phyloP scores from a whole-genome alignment of 2,113 vertebrate genomes.

The Opisthocomus hoazin region DNA sequence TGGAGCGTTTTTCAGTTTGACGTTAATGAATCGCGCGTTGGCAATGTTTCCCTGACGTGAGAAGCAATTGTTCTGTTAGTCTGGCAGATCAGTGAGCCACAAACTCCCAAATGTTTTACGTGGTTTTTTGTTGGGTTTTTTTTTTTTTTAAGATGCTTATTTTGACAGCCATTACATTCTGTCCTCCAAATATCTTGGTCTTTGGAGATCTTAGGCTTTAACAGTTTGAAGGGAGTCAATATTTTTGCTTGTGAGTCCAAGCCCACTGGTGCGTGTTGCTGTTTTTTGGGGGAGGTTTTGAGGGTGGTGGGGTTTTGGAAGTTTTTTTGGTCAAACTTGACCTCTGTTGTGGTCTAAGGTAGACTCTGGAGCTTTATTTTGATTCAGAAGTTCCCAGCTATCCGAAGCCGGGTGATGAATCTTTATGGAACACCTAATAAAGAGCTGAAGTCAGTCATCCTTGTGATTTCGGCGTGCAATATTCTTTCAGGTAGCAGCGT shows the following conservation, averaged over 20 bases:
- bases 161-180: background rate
- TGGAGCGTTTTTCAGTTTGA: background rate
- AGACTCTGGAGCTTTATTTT: background rate
- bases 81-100: conserved; percentile 22
- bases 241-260: background rate
- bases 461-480: background rate
- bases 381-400: background rate
- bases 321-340: background rate
- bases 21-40: background rate
- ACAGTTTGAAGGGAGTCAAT: background rate
- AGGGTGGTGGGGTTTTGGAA: too few species aligned
- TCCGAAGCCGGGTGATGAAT: background rate
- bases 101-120: background rate
- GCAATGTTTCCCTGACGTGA: background rate
- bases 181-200: background rate
- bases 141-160: background rate
- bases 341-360: background rate
- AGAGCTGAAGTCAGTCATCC: background rate
- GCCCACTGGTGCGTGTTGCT: background rate
- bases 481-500: background rate
- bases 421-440: background rate
- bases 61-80: background rate
- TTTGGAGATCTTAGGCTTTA: background rate
- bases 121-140: fast-evolving
- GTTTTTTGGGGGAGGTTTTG: fast-evolving